Evolutionary conservation across 2,113 vertebrate genomes (phyloP), one percentile per base, ranked within the genome.

Genomic region (Picathartes gymnocephalus): DNA sequence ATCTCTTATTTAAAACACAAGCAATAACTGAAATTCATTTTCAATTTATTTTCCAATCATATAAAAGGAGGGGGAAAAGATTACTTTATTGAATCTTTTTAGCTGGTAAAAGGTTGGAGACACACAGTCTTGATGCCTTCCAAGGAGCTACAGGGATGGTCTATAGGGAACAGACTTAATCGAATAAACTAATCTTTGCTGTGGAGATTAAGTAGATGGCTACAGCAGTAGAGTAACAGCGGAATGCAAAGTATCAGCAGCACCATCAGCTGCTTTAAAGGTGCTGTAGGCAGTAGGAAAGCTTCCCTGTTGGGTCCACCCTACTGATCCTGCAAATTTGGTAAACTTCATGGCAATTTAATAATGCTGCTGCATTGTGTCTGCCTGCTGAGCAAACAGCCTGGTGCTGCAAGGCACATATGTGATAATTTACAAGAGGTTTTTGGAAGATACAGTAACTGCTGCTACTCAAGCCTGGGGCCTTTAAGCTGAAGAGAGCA

Each of bases 11-110:
- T 98, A 98, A 98, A 98, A 98, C 97, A 97, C 97, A 98, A 96
- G 97, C 97, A 97, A 98, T 96, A 97, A 96, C 96, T 96, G 97
- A 97, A 98, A 98, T 98, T 98, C 97, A 97, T 98, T 98, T 98
- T 98, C 98, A 98, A 98, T 98, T 98, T 98, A 97, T 98, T 98
- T 98, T 98, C 97, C 98, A 98, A 98, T 98, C 97, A 96, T 97
- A 97, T 96, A 96, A 97, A 97, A 97, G 95, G 92, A 97, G 95
- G 92, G 96, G 94, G 97, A 88, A 96, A 94, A 98, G 97, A 97
- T 97, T 97, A 96, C 95, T 97, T 97, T 97, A 97, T 98, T 97
- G 97, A 97, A 97, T 97, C 97, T 95, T 93, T 93, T 95, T 84
- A 95, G 96, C 97, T 93, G 92, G 97, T 92, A 92, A 97, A 97